Percentiles rank a stretch among this genome's conserved stretches.
phyloP scores from a whole-genome alignment of 2,797 vertebrate species.

The Rhinatrema bivittatum region DNA sequence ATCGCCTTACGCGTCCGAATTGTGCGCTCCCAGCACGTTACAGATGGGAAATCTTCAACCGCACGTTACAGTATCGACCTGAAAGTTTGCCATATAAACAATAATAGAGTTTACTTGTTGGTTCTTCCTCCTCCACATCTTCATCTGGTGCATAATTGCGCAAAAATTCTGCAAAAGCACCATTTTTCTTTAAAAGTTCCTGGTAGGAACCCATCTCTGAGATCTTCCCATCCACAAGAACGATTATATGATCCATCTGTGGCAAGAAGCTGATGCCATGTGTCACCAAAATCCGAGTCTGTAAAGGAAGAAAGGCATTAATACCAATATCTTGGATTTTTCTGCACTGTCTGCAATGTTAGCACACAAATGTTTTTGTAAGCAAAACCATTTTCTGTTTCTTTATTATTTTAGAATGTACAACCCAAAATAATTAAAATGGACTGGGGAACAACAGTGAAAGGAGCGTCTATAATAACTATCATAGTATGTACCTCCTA shows the following conservation, averaged over 20 bases:
- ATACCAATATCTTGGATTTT: neutral
- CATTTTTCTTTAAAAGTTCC: conserved; percentile 73
- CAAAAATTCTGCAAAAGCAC: conserved; percentile 87
- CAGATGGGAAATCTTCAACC: too few species aligned
- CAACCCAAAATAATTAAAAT: too few species aligned
- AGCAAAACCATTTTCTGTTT: too few species aligned
- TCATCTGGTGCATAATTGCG: conserved; percentile 78
- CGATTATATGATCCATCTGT: conserved; percentile 83
- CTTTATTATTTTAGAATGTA: too few species aligned
- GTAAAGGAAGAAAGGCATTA: neutral
- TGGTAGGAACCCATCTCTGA: conserved; percentile 90
- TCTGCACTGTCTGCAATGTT: neutral
- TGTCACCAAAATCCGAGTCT: conserved; percentile 91
- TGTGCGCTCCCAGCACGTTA: too few species aligned
- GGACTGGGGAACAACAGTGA: too few species aligned
- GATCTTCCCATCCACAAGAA: conserved; percentile 79
- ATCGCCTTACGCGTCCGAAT: too few species aligned
- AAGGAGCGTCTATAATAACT: too few species aligned
- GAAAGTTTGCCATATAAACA: too few species aligned
- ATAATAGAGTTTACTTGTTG: conserved; percentile 53
- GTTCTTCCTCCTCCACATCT: conserved; percentile 63
- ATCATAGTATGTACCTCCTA: too few species aligned
- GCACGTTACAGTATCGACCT: too few species aligned
- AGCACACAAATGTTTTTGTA: too few species aligned
- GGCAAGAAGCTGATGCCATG: conserved; percentile 89